Evolutionary conservation across 2,113 vertebrate genomes (phyloP), one percentile per base, ranked within the genome.

Genomic region (Neogale vison): DNA sequence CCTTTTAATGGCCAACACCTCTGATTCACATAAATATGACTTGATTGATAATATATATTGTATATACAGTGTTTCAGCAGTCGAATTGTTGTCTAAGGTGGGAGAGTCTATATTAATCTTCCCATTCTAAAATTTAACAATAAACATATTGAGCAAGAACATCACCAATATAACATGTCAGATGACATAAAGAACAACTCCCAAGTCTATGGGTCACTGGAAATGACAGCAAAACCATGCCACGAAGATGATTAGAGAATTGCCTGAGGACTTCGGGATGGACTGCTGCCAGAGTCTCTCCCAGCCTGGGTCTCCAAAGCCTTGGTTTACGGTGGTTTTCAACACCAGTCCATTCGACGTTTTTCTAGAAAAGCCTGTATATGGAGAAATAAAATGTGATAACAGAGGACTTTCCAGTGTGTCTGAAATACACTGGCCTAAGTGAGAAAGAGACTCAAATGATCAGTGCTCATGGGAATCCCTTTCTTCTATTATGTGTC

Each of bases 31-130:
- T 7, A 74, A 81, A 71, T 81, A 76, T 88, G 23, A 89, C 69
- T 96, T 71, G 36, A 84, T 88, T 96, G 88, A 7, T 52, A 87
- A 88, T 86, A 69, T 81, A 26, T 71, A 39, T 90, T 74, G 34
- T 11, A 24, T 20, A 52, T 45, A 63, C 29, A 93, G 14, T 57
- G 67, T 79, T 74, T 84, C 45, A 52, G 31, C 74, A 52, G 63
- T 20, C 34, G 77, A 82, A 67, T n/a, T 21, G 57, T n/a, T 1
- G 7, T 29, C 11, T 69, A 79, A 39, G 17, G 4, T 72, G 31
- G 26, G 24, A 52, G 74, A 11, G 42, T 63, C 63, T 93, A 42
- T 61, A 9, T 80, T 83, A 31, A 7, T 31, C 63, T 93, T 81
- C 72, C 79, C 67, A 4, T 63, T 95, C 36, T 88, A 72, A 85